phyloP scores from a whole-genome alignment of 2,797 vertebrate species.

The Brachyrhaphis roseni region DNA sequence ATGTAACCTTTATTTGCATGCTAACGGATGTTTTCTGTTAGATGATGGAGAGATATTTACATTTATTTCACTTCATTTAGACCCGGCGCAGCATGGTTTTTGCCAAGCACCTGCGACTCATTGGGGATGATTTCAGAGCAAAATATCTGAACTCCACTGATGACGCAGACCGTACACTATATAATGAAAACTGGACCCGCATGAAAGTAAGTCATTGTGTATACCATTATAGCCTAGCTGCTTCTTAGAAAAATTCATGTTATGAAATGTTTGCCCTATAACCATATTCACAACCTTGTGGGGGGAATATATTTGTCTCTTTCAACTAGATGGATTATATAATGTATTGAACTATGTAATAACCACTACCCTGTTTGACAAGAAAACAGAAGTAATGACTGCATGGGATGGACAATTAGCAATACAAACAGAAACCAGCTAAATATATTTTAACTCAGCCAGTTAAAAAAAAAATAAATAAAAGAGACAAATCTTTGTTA shows the following conservation, averaged over 20 bases:
- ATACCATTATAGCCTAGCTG: not conserved
- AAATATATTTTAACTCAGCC: not conserved
- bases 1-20: not conserved
- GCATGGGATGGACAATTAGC: not conserved
- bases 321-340: not conserved
- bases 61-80: conserved; percentile 69
- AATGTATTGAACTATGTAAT: not conserved
- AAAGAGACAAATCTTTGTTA: not conserved
- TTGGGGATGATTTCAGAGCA: conserved; percentile 89
- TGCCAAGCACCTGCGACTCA: conserved; percentile 89
- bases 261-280: not conserved
- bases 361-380: not conserved
- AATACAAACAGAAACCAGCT: not conserved
- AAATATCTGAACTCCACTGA: conserved; percentile 89
- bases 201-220: conserved; percentile 83
- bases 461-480: not conserved
- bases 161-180: conserved; percentile 81
- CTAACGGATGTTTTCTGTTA: not conserved
- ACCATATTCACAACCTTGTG: not conserved
- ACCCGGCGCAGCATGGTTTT: conserved; percentile 98
- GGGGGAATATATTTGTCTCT: not conserved
- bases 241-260: not conserved
- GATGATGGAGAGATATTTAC: not conserved
- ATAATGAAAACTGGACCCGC: conserved; percentile 92
- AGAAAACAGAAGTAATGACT: not conserved